Conservation (phyloP, 2,888 invertebrate species). For the Serripes groenlandicus region DNA sequence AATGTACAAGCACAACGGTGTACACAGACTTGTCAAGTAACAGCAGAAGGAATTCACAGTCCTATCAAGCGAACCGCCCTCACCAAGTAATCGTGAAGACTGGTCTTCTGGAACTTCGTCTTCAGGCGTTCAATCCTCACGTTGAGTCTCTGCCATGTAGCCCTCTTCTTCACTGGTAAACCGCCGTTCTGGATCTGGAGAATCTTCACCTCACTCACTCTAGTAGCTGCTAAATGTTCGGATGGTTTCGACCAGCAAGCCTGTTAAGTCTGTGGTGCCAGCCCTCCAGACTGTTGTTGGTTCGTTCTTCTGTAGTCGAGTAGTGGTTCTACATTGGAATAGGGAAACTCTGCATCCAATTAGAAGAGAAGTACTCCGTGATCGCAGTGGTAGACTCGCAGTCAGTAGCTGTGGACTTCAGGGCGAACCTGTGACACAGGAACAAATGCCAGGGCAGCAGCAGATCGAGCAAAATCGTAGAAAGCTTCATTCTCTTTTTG, state of each 20-base stretch:
- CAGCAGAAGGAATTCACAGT: too few relatives aligned
- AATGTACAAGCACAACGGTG: too few relatives aligned
- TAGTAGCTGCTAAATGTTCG: conserved; percentile 6
- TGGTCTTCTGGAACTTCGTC: too few relatives aligned
- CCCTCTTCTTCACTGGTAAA: too few relatives aligned
- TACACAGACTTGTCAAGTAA: too few relatives aligned
- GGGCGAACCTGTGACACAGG: background rate
- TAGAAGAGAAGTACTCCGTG: background rate
- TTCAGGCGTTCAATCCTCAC: too few relatives aligned
- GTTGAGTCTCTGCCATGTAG: too few relatives aligned
- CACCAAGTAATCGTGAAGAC: too few relatives aligned
- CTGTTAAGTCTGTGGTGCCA: conserved; percentile 22
- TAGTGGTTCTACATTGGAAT: background rate
- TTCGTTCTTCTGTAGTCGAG: conserved; percentile 4
- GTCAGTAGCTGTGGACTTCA: too few relatives aligned
- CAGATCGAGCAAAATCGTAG: conserved; percentile 8
- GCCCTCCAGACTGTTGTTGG: conserved; percentile 16
- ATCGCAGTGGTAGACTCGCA: conserved; percentile 3
- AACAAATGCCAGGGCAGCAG: conserved; percentile 9
- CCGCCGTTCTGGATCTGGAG: conserved; percentile 17
- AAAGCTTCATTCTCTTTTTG: background rate
- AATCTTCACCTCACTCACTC: conserved; percentile 21
- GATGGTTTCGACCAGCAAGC: conserved; percentile 7
- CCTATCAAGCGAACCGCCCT: too few relatives aligned
- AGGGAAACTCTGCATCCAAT: background rate